Evolutionary conservation across 2,888 invertebrate species (phyloP).

Genomic region (Didymodactylos carnosus): DNA sequence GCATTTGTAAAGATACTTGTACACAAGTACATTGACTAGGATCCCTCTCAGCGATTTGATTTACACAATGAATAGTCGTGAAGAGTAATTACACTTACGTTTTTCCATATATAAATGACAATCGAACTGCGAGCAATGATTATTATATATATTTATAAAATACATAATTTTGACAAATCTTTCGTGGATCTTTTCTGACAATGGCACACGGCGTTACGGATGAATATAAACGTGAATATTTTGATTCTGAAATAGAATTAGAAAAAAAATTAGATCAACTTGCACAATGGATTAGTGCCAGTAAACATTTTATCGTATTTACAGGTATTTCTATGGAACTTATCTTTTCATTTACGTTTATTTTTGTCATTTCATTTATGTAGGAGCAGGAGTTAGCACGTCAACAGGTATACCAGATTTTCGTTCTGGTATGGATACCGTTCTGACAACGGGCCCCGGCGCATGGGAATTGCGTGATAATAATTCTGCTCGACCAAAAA

Average conservation of each 20-base stretch:
- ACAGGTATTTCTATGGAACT: background rate
- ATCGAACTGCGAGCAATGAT: too few species aligned
- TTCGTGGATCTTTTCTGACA: too few species aligned
- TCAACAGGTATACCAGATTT: slow-evolving; percentile 26
- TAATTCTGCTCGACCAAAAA: background rate
- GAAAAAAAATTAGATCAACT: background rate
- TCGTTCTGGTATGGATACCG: slow-evolving; percentile 24
- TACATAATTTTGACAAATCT: too few species aligned
- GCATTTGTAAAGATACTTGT: too few species aligned
- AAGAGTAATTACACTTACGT: too few species aligned
- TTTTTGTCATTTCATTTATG: background rate
- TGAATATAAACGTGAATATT: background rate
- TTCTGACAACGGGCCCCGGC: slow-evolving; percentile 16
- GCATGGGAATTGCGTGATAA: slow-evolving; percentile 19
- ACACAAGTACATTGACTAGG: too few species aligned
- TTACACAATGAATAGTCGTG: too few species aligned
- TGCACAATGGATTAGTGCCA: background rate
- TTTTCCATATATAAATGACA: too few species aligned
- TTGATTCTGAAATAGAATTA: background rate
- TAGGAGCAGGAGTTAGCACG: slow-evolving; percentile 26
- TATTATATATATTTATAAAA: too few species aligned
- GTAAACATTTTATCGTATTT: background rate
- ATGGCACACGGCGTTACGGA: background rate
- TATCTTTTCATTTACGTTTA: background rate
- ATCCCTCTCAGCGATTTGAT: too few species aligned